Base-by-base conservation (phyloP, 92 coral and sea anemone genomes). In the Heteractis magnifica region DNA sequence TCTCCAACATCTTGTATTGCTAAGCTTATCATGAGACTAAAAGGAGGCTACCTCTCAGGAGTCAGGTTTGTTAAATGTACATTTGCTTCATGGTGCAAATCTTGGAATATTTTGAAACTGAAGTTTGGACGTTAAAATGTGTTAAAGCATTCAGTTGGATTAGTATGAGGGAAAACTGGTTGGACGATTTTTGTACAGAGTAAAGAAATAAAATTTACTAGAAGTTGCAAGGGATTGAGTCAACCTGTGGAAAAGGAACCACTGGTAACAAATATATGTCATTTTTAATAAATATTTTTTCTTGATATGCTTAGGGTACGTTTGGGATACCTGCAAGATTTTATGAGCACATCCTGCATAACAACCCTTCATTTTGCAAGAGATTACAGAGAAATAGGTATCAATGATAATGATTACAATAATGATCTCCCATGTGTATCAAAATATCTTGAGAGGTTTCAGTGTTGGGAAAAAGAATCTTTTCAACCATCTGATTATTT, bases 331-430 rank as follows among this genome's bases (percentile, higher is more conserved):
- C 86, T 96, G 76, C 89, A 96, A 34, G 95, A 89, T 79, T 96
- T 96, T 85, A 85, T 89, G 52, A 96, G 97, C 65, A 96, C 99
- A 18, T 96, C 99, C 5, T 96, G 99, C 77, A 89, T 94, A 75
- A 88, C 94, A 18, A 88, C 90, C 53, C 88, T 96, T 78, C 97
- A 93, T 71, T 96, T 96, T 86, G 88, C 92, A 75, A 87, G 92
- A 52, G 98, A 89, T 64, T 87, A 90, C 26, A 92, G 88, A 21
- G 92, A 91, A 82, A 82, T 73, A 68, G 93, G 94, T 88, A 64
- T 79, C 70, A 19, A 19, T 56, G 58, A 4, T n/a, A 8, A 10
- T n/a, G 5, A 82, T 2, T 19, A 21, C 5, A 9, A 15, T 4
- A 5, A 64, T 8, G 6, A 20, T 8, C 16, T 19, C 41, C 71